phyloP scores from a whole-genome alignment of 2,113 vertebrate species.

The Prietella phreatophila region DNA sequence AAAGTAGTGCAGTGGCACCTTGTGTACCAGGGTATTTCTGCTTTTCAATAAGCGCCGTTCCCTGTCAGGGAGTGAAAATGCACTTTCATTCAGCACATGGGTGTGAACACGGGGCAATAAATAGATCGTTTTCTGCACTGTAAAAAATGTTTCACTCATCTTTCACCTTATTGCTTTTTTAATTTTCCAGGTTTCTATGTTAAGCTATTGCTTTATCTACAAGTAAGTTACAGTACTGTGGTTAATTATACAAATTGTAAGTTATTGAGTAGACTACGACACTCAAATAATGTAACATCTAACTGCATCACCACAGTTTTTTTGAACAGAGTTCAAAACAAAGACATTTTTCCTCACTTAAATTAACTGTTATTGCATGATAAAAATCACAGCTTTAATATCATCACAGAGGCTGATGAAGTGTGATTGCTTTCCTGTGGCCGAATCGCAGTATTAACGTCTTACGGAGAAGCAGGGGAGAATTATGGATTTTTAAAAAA shows the following conservation, averaged over 20 bases:
- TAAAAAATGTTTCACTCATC: too few relatives aligned
- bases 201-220: neutral
- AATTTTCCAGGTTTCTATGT: neutral
- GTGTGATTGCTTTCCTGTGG: neutral
- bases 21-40: too few relatives aligned
- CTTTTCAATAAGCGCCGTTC: too few relatives aligned
- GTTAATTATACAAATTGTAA: neutral
- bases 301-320: neutral
- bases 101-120: too few relatives aligned
- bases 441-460: neutral
- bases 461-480: neutral
- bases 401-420: neutral
- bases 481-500: neutral
- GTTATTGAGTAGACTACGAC: neutral
- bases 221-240: neutral
- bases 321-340: too few relatives aligned
- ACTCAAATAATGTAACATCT: neutral
- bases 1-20: too few relatives aligned
- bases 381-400: neutral
- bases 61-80: too few relatives aligned
- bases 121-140: too few relatives aligned
- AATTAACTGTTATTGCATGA: neutral
- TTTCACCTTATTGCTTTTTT: too few relatives aligned
- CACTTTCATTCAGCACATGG: too few relatives aligned
- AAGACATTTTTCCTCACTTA: neutral